Base-by-base conservation (phyloP, 2,888 invertebrate species). In the Meiosimyza platycephala region DNA sequence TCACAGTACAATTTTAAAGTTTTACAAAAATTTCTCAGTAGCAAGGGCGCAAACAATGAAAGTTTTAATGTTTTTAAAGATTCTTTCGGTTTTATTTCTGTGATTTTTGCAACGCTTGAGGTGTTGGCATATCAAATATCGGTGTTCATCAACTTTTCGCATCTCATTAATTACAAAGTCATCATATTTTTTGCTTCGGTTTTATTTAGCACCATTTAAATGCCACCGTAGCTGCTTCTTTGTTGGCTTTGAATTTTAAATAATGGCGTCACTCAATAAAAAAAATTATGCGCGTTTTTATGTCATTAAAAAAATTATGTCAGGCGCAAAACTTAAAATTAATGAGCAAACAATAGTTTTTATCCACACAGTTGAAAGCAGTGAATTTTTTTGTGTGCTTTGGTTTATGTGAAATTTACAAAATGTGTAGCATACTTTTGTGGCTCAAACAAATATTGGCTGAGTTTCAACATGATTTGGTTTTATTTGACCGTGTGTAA, bases 161-260 rank as follows among this genome's bases (percentile, higher is more conserved):
- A 54, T 63, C 70, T 63, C 70, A 70, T 70, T 70, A 70, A 63
- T 63, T 63, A 63, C 52, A 63, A 63, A 54, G 62, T 70, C 47
- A 28, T 70, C 55, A 52, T 16, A 47, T 69, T 69, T 50, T 40
- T 40, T 40, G 9, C 40, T 40, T 40, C 40, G 1, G 40, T 9
- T 40, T 40, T 40, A 40, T 40, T 40, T 5, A 1, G 28, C 28
- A 28, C 28, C 28, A 28, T 3, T 3, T 28, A 28, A 28, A 15
- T 6, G n/a, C 68, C 50, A 18, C 59, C 11, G 40, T 18, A 33
- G 16, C 68, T 16, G 15, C 57, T 59, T 28, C 48, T 59, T 59
- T 52, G 16, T 66, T 33, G 18, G 18, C 67, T 55, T 57, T 13
- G 60, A 69, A 52, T 60, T 69, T 51, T 64, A 28, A 50, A 60